These are phyloP conservation scores for Seira ritae DNA, from an alignment of 2,888 invertebrate species.

Conservation along the genomic window DNA sequence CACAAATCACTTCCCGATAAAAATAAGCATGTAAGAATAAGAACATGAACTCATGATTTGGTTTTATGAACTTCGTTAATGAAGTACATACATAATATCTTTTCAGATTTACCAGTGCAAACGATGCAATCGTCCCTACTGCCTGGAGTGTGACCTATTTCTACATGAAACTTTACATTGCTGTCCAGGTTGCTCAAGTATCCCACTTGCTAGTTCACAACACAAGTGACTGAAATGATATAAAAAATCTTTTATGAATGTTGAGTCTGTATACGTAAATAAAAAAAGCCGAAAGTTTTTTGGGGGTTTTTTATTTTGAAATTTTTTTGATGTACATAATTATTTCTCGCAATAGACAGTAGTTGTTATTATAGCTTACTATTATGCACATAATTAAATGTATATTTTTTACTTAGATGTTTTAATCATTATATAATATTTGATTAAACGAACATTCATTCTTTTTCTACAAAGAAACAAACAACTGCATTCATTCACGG, in stretches of 20 bases:
- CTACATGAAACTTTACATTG: constrained; percentile 95
- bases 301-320: constrained; percentile 10
- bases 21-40: constrained; percentile 82
- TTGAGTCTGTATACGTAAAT: constrained; percentile 20
- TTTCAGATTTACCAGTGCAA: constrained; percentile 88
- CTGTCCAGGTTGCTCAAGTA: constrained; percentile 96
- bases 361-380: too few relatives aligned
- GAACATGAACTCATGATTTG: neutral
- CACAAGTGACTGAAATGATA: neutral
- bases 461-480: too few relatives aligned
- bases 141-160: constrained; percentile 96
- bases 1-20: constrained; percentile 68
- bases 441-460: too few relatives aligned
- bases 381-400: too few relatives aligned
- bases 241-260: constrained; percentile 30
- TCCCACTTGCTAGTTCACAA: constrained; percentile 74
- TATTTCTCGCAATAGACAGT: neutral
- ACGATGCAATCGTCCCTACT: constrained; percentile 88
- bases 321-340: constrained; percentile 16
- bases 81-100: too few relatives aligned
- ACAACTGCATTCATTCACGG: too few relatives aligned
- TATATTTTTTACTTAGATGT: too few relatives aligned
- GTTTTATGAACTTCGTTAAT: neutral
- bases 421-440: too few relatives aligned
- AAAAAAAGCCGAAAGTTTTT: neutral